Conservation (phyloP, 2,888 invertebrate genomes). For the Aspidiotus destructor region DNA sequence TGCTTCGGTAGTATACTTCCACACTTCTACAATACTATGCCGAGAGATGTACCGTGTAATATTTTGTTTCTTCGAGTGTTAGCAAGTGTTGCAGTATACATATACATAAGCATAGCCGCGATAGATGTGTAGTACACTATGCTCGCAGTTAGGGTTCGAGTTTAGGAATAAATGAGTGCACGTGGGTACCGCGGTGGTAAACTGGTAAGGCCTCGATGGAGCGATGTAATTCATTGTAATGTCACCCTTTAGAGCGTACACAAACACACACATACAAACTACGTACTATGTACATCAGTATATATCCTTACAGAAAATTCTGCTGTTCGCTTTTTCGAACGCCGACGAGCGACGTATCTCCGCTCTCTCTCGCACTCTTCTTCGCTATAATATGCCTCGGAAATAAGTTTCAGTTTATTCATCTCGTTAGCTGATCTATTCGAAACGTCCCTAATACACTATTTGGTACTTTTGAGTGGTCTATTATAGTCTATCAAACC, state of each 20-base stretch:
- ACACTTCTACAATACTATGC: not conserved
- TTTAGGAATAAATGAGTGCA: slow-evolving; percentile 30
- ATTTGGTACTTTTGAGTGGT: too few species aligned
- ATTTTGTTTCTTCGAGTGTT: slow-evolving; percentile 26
- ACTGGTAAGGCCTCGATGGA: slow-evolving; percentile 26
- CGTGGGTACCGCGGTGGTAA: slow-evolving; percentile 23
- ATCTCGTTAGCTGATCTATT: too few species aligned
- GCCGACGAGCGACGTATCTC: too few species aligned
- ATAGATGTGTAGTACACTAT: not conserved
- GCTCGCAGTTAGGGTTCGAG: slow-evolving; percentile 14
- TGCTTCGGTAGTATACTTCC: not conserved
- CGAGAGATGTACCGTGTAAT: not conserved
- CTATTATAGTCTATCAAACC: too few species aligned
- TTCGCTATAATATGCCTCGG: too few species aligned
- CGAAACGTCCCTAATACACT: too few species aligned
- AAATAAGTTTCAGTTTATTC: too few species aligned
- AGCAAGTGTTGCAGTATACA: slow-evolving; percentile 10
- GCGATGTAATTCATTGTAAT: slow-evolving; percentile 31
- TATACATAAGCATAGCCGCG: too few species aligned
- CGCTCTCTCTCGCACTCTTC: too few species aligned
- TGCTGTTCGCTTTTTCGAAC: not conserved
- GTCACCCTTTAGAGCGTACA: slow-evolving; percentile 24
- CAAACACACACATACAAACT: not conserved
- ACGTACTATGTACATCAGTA: too few species aligned
- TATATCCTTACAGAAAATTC: not conserved